Percentiles rank a stretch among this genome's conserved stretches.
Conservation (phyloP, 2,797 vertebrate species). For the Clarias platycephalus region DNA sequence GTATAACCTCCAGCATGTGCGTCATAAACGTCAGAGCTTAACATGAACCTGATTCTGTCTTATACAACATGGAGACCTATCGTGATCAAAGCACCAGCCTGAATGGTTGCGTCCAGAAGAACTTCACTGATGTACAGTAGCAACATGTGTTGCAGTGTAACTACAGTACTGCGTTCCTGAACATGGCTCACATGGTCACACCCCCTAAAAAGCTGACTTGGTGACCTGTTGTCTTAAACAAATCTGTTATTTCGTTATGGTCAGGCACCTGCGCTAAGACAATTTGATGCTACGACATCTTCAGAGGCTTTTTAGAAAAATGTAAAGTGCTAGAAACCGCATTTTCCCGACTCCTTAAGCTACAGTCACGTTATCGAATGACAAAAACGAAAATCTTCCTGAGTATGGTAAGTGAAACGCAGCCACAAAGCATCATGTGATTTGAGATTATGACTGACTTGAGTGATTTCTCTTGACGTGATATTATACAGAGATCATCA, state of each 20-base stretch:
- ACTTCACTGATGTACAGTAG: no score
- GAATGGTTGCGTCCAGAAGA: no score
- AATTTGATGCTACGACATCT: neutral
- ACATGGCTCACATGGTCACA: no score
- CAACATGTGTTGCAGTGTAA: no score
- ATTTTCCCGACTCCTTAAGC: neutral
- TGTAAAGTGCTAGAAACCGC: neutral
- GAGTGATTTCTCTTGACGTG: neutral
- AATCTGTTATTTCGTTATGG: neutral
- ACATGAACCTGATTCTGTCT: no score
- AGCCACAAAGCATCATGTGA: neutral
- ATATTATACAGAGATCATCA: neutral
- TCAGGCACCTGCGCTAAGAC: neutral
- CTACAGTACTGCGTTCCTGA: no score
- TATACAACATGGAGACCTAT: no score
- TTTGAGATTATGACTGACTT: neutral
- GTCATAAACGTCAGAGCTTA: no score
- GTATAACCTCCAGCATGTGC: no score
- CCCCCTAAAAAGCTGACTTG: neutral
- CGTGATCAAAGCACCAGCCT: no score
- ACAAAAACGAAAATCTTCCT: neutral
- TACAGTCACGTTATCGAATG: neutral
- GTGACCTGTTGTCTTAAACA: neutral
- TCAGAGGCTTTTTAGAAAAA: neutral
- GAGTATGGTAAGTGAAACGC: neutral